These are phyloP conservation scores for Illadopsis cleaveri DNA, from an alignment of 2,113 vertebrate species.

Conservation along the genomic window DNA sequence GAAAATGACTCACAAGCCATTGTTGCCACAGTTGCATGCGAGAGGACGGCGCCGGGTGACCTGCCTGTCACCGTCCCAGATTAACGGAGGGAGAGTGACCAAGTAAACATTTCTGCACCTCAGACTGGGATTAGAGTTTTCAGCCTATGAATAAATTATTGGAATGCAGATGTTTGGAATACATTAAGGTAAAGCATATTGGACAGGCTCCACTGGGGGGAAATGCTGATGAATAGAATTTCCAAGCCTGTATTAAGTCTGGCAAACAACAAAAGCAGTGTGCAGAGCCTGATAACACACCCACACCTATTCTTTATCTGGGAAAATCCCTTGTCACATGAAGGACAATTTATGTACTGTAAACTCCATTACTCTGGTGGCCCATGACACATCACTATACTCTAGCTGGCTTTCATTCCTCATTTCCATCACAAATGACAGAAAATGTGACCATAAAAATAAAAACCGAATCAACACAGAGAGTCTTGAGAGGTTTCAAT, in stretches of 20 bases:
- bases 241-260: slow-evolving; percentile 69
- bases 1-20: slow-evolving; percentile 47
- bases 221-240: slow-evolving; percentile 73
- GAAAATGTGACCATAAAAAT: neutral
- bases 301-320: slow-evolving; percentile 13
- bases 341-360: neutral
- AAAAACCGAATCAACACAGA: neutral
- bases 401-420: neutral
- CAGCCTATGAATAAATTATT: slow-evolving; percentile 79
- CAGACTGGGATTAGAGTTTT: slow-evolving; percentile 67
- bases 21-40: neutral
- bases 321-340: neutral
- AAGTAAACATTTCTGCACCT: slow-evolving; percentile 60
- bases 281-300: slow-evolving; percentile 58
- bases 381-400: neutral
- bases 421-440: neutral
- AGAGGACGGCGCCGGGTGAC: slow-evolving; percentile 8
- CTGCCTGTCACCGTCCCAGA: slow-evolving; percentile 17
- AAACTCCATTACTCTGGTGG: slow-evolving; percentile 21
- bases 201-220: slow-evolving; percentile 45
- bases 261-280: slow-evolving; percentile 70
- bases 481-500: neutral
- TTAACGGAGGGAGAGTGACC: slow-evolving; percentile 54
- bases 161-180: slow-evolving; percentile 77
- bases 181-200: slow-evolving; percentile 70